Evolutionary conservation across 2,888 invertebrate species (phyloP), one percentile per base, ranked within the genome.

Genomic region (Desoria tigrina): DNA sequence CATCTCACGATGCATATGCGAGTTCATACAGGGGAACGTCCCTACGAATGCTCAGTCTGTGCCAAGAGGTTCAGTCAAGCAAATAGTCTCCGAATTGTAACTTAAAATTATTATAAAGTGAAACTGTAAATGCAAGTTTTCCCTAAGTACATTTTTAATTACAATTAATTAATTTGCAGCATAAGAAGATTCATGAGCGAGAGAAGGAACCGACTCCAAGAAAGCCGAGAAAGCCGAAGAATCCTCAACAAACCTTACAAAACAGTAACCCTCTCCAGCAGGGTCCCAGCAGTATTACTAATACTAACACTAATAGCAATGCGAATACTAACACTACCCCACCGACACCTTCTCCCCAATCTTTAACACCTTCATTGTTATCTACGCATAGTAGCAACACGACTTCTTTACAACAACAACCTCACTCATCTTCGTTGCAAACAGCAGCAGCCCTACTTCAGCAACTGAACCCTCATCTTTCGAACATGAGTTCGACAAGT

Each of bases 1-100:
- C 65, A 65, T 50, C 39, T 65, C n/a, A 65, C 65, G 37, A 54
- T 65, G 51, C 65, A 65, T 42, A 56, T 65, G 9, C 16, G 65
- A 1, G 54, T 55, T 0, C 65, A 65, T 39, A 65, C 65, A 32
- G 32, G 32, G 4, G 45, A 45, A 21, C 6, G 45, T 11, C 45
- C 45, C 7, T 61, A 53, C 27, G 18, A 54, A 45, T 65, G 65
- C 24, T 23, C 27, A 1, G 51, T 57, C 9, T 65, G 65, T 37
- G 61, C 61, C 4, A 65, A 65, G 39, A 11, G 55, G 9, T 65
- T 65, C 37, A 56, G 61, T 9, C 65, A 65, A 56, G 60, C 65
- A 2, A 65, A 65, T 37, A 61, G 61, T 39, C 28, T 65, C 18
- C 42, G 65, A 27, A 61, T 65, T n/a, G n/a, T n/a, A n/a, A n/a